Percentiles rank a stretch among this genome's conserved stretches.
Evolutionary conservation across 2,113 vertebrate species (phyloP).

Genomic region (Oryzias curvinotus): DNA sequence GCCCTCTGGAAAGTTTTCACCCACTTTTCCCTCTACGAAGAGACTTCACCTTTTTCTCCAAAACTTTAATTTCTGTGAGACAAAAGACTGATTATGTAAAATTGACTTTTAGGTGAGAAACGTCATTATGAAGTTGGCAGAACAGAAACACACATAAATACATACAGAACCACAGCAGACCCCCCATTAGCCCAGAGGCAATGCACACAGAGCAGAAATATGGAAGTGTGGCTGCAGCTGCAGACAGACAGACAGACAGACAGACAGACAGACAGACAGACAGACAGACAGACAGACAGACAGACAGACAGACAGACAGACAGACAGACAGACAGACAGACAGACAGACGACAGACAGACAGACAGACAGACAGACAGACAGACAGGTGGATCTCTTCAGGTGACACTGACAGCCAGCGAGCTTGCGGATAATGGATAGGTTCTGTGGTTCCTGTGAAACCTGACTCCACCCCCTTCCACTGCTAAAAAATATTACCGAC

Average conservation of each 20-base stretch:
- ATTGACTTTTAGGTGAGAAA: constrained; percentile 25
- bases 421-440: constrained; percentile 64
- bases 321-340: constrained; percentile 23
- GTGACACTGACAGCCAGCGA: constrained; percentile 55
- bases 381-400: constrained; percentile 54
- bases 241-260: constrained; percentile 25
- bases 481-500: constrained; percentile 36
- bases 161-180: constrained; percentile 20
- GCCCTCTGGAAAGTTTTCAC: too few species aligned
- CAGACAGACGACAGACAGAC: constrained; percentile 13
- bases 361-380: constrained; percentile 15
- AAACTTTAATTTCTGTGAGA: constrained; percentile 20
- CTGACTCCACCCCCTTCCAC: constrained; percentile 55
- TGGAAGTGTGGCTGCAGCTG: neutral
- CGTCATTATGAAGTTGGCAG: constrained; percentile 36
- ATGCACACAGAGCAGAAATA: constrained; percentile 47
- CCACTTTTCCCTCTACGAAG: too few species aligned
- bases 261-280: neutral
- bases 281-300: constrained; percentile 22
- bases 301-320: constrained; percentile 13
- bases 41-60: neutral
- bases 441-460: constrained; percentile 68
- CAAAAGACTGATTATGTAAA: constrained; percentile 51
- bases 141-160: constrained; percentile 21
- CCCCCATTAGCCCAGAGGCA: constrained; percentile 29